Base-by-base conservation (phyloP, 2,797 vertebrate genomes). In the Hemibagrus guttatus region DNA sequence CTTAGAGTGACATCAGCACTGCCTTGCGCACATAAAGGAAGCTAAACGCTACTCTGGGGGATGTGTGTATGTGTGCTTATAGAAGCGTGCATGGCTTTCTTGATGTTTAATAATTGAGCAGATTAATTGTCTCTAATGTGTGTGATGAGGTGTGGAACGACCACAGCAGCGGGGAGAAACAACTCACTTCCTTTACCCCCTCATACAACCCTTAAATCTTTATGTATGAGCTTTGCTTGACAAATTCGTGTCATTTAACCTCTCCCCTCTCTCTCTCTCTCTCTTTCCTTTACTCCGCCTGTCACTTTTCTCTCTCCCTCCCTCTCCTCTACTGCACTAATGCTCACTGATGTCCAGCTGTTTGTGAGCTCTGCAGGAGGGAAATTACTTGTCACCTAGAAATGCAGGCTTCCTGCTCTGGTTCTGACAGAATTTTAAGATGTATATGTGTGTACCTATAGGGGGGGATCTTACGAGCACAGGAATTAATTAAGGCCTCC, bases 81-180 rank as follows among this genome's bases (percentile, higher is more conserved):
- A 19, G 7, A 35, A 71, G 54, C 2, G 13, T n/a, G 23, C 17
- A 21, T 56, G 17, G 7, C 54, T 69, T 71, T 28, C 14, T 46
- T 72, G 66, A 61, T 81, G 78, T 23, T 82, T 82, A 74, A 94
- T 94, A 94, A 92, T 91, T 79, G 87, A 91, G 93, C 87, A 87
- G 88, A 93, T 94, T 93, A 95, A 94, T 94, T 94, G 93, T 90
- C 91, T 91, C 90, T 93, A 94, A 95, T 94, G 91, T 92, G 91
- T 85, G 90, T 88, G 81, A 92, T 90, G 91, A 93, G 93, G 92
- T 89, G 89, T 90, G 90, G 88, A 89, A 90, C 81, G 86, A 85
- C 75, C 9, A 84, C 75, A 80, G 66, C 75, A 39, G 35, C 12
- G 23, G 5, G 35, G 4, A 74, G 64, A 83, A 56, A 39, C 28